phyloP scores from a whole-genome alignment of 2,888 invertebrate genomes.

The Eumerus sabulonum region DNA sequence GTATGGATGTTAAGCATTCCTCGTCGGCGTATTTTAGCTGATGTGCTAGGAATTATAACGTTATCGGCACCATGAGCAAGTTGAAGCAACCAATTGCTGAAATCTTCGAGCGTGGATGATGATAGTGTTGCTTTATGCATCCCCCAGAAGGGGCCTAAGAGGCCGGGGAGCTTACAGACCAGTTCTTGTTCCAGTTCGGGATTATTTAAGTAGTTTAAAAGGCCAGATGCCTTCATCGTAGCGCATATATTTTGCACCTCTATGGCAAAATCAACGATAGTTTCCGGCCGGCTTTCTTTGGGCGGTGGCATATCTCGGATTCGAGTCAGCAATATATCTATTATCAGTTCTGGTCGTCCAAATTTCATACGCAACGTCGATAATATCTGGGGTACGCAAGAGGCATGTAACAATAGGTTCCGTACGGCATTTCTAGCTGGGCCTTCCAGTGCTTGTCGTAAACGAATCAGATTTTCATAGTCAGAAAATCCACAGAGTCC shows the following conservation, averaged over 20 bases:
- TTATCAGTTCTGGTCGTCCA: constrained; percentile 51
- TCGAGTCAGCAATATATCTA: constrained; percentile 37
- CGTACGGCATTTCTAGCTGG: constrained; percentile 25
- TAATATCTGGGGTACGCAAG: constrained; percentile 46
- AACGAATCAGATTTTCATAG: constrained; percentile 45
- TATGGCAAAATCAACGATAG: constrained; percentile 50
- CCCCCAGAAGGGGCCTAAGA: constrained; percentile 41
- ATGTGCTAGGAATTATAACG: constrained; percentile 30
- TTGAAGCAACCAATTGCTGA: constrained; percentile 47
- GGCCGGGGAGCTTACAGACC: constrained; percentile 16
- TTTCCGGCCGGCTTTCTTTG: no score
- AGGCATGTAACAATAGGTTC: constrained; percentile 33
- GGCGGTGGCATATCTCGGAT: constrained; percentile 34
- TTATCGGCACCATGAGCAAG: constrained; percentile 44
- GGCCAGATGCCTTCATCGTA: constrained; percentile 48
- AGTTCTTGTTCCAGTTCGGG: constrained; percentile 40
- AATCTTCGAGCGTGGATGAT: constrained; percentile 31
- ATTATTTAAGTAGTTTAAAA: constrained; percentile 49
- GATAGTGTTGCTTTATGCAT: constrained; percentile 48
- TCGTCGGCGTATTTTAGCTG: background rate
- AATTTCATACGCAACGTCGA: constrained; percentile 51
- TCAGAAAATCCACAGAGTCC: constrained; percentile 49
- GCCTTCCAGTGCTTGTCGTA: constrained; percentile 28
- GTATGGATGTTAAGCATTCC: no score
- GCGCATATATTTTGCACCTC: constrained; percentile 56